These are phyloP conservation scores for Uloborus plumipes DNA, from an alignment of 2,888 invertebrate genomes.

Conservation along the genomic window DNA sequence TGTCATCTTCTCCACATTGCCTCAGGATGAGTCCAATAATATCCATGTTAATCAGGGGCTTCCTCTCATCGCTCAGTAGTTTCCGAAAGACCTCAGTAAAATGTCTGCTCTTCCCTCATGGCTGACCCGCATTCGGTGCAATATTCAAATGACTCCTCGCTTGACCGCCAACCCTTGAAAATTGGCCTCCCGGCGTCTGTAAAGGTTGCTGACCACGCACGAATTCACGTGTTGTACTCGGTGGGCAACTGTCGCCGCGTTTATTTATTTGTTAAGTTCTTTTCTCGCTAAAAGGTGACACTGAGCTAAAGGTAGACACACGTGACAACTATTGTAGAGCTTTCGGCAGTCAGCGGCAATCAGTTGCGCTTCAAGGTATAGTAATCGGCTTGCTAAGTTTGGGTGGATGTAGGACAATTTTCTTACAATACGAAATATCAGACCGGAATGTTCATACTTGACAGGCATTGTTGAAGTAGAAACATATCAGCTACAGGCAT, in stretches of 20 bases:
- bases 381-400: no score
- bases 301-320: not conserved
- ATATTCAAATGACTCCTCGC: conserved; percentile 50
- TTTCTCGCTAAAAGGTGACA: conserved; percentile 20
- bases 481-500: no score
- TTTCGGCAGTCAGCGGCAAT: no score
- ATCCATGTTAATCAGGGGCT: conserved; percentile 16
- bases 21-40: conserved; percentile 4
- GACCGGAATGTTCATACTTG: no score
- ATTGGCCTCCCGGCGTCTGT: conserved; percentile 19
- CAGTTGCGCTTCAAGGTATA: no score
- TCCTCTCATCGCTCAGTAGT: not conserved
- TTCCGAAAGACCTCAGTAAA: not conserved
- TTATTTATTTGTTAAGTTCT: not conserved
- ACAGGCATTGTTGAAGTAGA: no score
- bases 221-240: no score
- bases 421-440: no score
- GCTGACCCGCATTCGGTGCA: conserved; percentile 44
- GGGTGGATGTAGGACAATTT: no score
- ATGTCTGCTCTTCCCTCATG: not conserved
- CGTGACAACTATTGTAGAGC: no score
- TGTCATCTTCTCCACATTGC: conserved; percentile 34
- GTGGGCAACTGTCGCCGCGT: not conserved
- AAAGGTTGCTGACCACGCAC: not conserved
- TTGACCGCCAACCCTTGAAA: conserved; percentile 55